Base-by-base conservation (phyloP, 2,888 invertebrate genomes). In the Cartodere bifasciata region DNA sequence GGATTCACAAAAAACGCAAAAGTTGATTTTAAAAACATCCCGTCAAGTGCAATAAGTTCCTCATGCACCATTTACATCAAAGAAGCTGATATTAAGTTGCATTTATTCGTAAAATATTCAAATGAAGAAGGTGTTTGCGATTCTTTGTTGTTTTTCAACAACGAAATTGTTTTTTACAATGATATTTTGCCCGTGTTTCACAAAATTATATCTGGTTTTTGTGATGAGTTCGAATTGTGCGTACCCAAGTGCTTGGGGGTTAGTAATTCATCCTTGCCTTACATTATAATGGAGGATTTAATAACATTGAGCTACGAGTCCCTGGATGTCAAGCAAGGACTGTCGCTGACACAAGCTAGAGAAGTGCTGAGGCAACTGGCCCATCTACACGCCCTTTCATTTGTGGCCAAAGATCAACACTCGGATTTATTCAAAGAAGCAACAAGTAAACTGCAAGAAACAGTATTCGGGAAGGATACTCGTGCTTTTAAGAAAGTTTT, bases 301-400 rank as follows among this genome's bases (percentile, higher is more conserved):
- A 11, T 31, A 13, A 15, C 28, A n/a, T 15, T 20, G 13, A 36
- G 36, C 6, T 43, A 37, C 24, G 15, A 21, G 21, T 13, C 37
- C 4, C 9, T 35, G 13, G 34, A 36, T 14, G 23, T 37, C 28
- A 37, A 34, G 10, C 20, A 32, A 29, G 26, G 33, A 4, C 21
- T 37, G 15, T 23, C 29, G 7, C 17, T 35, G 11, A 28, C 35
- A 16, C 15, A 23, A 6, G 36, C 34, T 1, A 15, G 35, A 15
- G 28, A 32, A 14, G 36, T 43, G 4, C 23, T 43, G 7, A 25
- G 34, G 27, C 31, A 40, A 28, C 20, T 17, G 20, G 20, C 6
- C 20, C 20, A 17, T 6, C n/a, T 17, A 23, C 46, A 47, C 34
- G 43, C 45, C 28, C 38, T 33, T 21, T 46, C 45, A 23, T 44